phyloP scores from a whole-genome alignment of 2,113 vertebrate genomes.

The Genyomyrus donnyi region DNA sequence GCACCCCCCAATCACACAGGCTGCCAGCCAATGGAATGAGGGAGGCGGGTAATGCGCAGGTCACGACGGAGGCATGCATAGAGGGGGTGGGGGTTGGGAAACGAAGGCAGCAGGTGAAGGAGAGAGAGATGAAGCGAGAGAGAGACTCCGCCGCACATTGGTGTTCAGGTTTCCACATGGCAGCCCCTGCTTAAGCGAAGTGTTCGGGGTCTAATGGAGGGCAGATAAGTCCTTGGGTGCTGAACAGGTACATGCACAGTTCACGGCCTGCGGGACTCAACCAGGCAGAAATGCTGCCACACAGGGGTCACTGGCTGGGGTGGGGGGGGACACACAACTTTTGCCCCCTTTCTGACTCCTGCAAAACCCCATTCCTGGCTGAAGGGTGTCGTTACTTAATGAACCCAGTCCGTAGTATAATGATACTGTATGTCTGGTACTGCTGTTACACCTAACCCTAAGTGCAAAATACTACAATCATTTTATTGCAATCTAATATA shows the following conservation, averaged over 20 bases:
- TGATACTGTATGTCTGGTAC: background rate
- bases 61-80: background rate
- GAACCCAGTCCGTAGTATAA: background rate
- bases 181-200: conserved; percentile 20
- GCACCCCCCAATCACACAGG: background rate
- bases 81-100: background rate
- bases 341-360: background rate
- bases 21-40: background rate
- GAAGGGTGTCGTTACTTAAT: background rate
- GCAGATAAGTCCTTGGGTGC: conserved; percentile 26
- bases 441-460: background rate
- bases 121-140: background rate
- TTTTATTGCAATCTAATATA: background rate
- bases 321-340: background rate
- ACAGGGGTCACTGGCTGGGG: background rate
- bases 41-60: background rate
- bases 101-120: background rate
- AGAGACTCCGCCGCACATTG: background rate
- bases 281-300: conserved; percentile 23
- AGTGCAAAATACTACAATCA: background rate
- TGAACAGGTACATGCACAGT: conserved; percentile 25
- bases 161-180: conserved; percentile 16
- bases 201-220: conserved; percentile 33
- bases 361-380: background rate
- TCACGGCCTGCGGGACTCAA: conserved; percentile 23